These are phyloP conservation scores for Ormia ochracea DNA, from an alignment of 2,888 invertebrate species.

Conservation along the genomic window DNA sequence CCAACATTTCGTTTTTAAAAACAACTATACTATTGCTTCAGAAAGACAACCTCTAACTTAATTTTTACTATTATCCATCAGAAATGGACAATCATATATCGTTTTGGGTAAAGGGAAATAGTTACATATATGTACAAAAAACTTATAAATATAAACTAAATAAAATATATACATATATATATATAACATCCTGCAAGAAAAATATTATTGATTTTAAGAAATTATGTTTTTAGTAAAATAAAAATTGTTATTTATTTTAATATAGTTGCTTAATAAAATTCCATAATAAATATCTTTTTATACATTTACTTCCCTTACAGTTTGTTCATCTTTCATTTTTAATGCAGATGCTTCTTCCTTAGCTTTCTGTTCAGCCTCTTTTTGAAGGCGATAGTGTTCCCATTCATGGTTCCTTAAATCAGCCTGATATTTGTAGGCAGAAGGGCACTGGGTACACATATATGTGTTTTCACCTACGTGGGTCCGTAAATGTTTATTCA, in stretches of 20 bases:
- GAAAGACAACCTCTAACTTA: too few relatives aligned
- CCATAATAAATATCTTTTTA: slow-evolving; percentile 27
- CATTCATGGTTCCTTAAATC: slow-evolving; percentile 68
- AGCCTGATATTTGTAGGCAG: slow-evolving; percentile 68
- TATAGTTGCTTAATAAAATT: slow-evolving; percentile 4
- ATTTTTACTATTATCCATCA: too few relatives aligned
- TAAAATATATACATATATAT: too few relatives aligned
- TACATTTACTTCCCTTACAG: slow-evolving; percentile 30
- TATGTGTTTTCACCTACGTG: slow-evolving; percentile 80
- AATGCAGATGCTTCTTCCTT: slow-evolving; percentile 46
- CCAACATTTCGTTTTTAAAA: background rate
- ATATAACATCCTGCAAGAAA: too few relatives aligned
- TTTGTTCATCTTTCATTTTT: slow-evolving; percentile 46
- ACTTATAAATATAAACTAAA: too few relatives aligned
- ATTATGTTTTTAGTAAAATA: background rate
- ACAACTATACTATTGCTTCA: background rate
- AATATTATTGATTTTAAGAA: too few relatives aligned
- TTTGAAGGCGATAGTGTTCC: slow-evolving; percentile 66
- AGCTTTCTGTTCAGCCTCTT: slow-evolving; percentile 43
- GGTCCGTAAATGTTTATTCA: slow-evolving; percentile 75
- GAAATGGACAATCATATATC: too few relatives aligned
- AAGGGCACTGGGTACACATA: slow-evolving; percentile 74
- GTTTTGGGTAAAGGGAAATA: too few relatives aligned
- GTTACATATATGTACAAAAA: too few relatives aligned
- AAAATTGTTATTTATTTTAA: background rate